Base-by-base conservation (phyloP, 2,797 vertebrate genomes). In the Enteromius unitaeniatus region DNA sequence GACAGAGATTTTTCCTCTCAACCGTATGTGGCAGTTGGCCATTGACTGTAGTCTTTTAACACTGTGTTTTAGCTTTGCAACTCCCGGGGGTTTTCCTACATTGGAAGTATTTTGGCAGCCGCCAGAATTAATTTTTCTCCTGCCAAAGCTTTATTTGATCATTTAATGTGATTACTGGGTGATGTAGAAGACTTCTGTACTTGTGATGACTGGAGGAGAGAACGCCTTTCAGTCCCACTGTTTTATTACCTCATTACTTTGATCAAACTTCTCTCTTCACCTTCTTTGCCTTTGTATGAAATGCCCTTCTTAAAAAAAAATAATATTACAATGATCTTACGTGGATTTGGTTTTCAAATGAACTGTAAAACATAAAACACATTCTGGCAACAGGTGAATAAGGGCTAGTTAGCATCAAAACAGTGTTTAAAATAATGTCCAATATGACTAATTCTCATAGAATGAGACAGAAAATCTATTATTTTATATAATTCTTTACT, bases 111-210 rank as follows among this genome's bases (percentile, higher is more conserved):
- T 64, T 31, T 64, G 26, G 14, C 60, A 64, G 60, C 60, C 1
- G 1, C 60, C 60, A 64, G 2, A 64, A 64, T 64, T 0, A 8
- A 31, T 64, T 14, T 64, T 64, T 64, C 2, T 31, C 60, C 60
- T 0, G 26, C 60, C 26, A 28, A 15, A 31, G 60, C 26, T 64
- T 31, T 64, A 64, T 64, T 31, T 64, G 14, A 64, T 64, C 14
- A 64, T 64, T 64, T 64, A 64, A 64, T 64, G 60, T 64, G 60
- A 64, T 64, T 64, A 31, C 26, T 31, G 26, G 26, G 26, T 31
- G 60, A 64, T 64, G 60, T 17, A 64, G 60, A 64, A 15, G 60
- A 17, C 60, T 17, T 14, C 23, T 64, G 26, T 31, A 28, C 26
- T 64, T 64, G 60, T 64, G 60, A 31, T 64, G 60, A 64, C 60